These are phyloP conservation scores for Pocota personata DNA, from an alignment of 2,888 invertebrate genomes.

Conservation along the genomic window DNA sequence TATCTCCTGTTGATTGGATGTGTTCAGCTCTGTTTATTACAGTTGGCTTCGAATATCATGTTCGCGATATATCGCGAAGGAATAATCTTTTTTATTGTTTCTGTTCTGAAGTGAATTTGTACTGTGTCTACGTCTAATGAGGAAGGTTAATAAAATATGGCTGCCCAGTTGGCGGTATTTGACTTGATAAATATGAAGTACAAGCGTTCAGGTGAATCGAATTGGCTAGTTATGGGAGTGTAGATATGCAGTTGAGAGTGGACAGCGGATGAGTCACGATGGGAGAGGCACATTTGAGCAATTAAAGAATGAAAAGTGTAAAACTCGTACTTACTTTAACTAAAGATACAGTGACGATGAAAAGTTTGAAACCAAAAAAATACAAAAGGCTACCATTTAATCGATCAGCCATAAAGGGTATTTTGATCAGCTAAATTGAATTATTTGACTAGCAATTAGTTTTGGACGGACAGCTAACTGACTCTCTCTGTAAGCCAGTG, in stretches of 20 bases:
- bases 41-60: constrained; percentile 23
- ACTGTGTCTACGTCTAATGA: background rate
- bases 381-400: too few relatives aligned
- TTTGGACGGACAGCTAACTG: too few relatives aligned
- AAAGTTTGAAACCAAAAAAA: background rate
- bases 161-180: background rate
- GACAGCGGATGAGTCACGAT: background rate
- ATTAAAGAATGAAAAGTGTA: background rate
- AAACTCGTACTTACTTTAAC: too few relatives aligned
- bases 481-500: too few relatives aligned
- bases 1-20: constrained; percentile 49
- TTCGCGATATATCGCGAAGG: background rate
- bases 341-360: background rate
- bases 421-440: too few relatives aligned
- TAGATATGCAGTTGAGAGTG: background rate
- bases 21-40: constrained; percentile 39
- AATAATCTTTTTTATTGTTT: background rate
- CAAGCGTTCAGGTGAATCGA: constrained; percentile 6
- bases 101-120: background rate
- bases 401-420: too few relatives aligned
- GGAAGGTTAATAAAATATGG: constrained; percentile 2
- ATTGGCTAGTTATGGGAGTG: background rate
- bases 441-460: too few relatives aligned
- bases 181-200: background rate
- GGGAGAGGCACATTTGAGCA: background rate